Percentiles rank a stretch among this genome's conserved stretches.
Evolutionary conservation across 1,140 invertebrate genomes (phyloP).

Genomic region (Lanistes nyassanus): DNA sequence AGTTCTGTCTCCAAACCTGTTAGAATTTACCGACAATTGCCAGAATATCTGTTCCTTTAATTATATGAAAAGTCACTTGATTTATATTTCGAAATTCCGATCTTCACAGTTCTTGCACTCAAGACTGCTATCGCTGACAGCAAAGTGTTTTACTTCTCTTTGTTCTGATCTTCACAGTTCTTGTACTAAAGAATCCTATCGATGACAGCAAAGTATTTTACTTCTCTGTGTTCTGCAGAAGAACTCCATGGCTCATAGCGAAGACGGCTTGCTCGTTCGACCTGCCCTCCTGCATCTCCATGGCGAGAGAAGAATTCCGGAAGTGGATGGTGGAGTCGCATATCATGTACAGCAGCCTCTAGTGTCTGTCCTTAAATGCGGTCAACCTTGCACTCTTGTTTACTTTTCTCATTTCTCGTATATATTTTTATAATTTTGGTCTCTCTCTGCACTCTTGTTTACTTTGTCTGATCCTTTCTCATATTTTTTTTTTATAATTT

Average conservation of each 20-base stretch:
- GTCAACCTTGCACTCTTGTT: background rate
- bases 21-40: too few relatives aligned
- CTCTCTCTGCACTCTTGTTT: background rate
- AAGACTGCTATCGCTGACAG: too few relatives aligned
- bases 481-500: background rate
- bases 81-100: too few relatives aligned
- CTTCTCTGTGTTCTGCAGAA: background rate
- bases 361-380: background rate
- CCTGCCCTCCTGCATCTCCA: background rate
- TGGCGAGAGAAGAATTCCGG: background rate
- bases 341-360: background rate
- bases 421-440: background rate
- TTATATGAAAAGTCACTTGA: too few relatives aligned
- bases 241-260: constrained; percentile 13
- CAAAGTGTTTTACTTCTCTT: too few relatives aligned
- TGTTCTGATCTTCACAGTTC: too few relatives aligned
- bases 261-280: constrained; percentile 1
- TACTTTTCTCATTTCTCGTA: background rate
- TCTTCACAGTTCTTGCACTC: too few relatives aligned
- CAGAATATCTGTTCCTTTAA: too few relatives aligned
- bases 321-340: background rate
- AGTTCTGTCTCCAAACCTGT: too few relatives aligned
- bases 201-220: too few relatives aligned
- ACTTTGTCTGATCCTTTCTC: background rate
- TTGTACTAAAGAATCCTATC: too few relatives aligned